Percentiles rank a stretch among this genome's conserved stretches.
Evolutionary conservation across 2,797 vertebrate species (phyloP).

Genomic region (Phoxinus dragarum): DNA sequence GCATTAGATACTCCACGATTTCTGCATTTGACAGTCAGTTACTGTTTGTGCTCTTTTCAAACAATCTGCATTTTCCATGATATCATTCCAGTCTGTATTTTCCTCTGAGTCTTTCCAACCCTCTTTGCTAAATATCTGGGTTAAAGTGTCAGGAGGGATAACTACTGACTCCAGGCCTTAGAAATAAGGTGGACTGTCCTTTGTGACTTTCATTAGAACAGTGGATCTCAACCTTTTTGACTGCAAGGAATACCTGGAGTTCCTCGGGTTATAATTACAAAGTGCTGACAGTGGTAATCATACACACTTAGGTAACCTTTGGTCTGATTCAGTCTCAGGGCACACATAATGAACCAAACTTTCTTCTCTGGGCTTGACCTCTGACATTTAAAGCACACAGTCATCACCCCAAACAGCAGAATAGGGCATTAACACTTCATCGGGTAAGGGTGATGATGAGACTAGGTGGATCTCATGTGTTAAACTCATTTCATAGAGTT

Average conservation of each 20-base stretch:
- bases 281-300: conserved; percentile 31
- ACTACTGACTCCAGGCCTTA: neutral
- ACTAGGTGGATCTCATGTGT: neutral
- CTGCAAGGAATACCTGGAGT: conserved; percentile 15
- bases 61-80: conserved; percentile 60
- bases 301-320: neutral
- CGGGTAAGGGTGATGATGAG: neutral
- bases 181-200: neutral
- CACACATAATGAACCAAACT: conserved; percentile 12
- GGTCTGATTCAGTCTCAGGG: conserved; percentile 25
- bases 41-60: conserved; percentile 68
- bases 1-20: conserved; percentile 54
- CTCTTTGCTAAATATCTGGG: conserved; percentile 13
- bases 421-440: conserved; percentile 23
- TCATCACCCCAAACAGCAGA: neutral
- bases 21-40: conserved; percentile 65
- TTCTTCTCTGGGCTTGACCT: conserved; percentile 17
- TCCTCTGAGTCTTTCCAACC: neutral
- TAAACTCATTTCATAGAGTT: neutral
- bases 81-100: conserved; percentile 9
- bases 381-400: neutral
- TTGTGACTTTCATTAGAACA: conserved; percentile 3
- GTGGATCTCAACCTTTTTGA: neutral
- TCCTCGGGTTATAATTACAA: conserved; percentile 27
- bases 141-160: conserved; percentile 35